Evolutionary conservation across 2,888 invertebrate genomes (phyloP).

Genomic region (Sipha maydis): DNA sequence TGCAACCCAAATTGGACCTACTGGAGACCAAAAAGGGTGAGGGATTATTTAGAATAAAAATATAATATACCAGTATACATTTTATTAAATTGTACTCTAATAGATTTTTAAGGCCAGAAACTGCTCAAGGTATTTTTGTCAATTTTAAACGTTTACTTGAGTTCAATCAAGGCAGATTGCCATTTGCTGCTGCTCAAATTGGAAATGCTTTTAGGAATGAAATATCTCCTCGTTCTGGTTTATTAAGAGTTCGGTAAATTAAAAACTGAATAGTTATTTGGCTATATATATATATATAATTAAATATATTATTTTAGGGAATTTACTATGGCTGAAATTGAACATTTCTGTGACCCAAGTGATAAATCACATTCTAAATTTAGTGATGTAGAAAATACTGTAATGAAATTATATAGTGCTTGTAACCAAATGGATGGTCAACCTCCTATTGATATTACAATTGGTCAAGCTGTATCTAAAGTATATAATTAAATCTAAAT

Average conservation of each 20-base stretch:
- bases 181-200: conserved; percentile 99
- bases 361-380: conserved; percentile 93
- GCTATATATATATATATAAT: not conserved
- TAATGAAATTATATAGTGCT: conserved; percentile 89
- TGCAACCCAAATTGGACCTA: conserved; percentile 96
- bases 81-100: conserved; percentile 51
- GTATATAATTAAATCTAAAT: conserved; percentile 67
- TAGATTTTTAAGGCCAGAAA: conserved; percentile 94
- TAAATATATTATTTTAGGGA: conserved; percentile 74
- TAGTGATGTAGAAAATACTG: conserved; percentile 77
- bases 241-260: conserved; percentile 81
- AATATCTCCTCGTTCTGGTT: conserved; percentile 96
- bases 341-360: conserved; percentile 96
- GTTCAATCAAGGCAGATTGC: conserved; percentile 95
- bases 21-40: conserved; percentile 89
- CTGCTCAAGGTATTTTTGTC: conserved; percentile 99
- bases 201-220: conserved; percentile 99
- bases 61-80: not conserved
- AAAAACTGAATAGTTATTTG: not conserved
- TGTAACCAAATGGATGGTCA: conserved; percentile 98
- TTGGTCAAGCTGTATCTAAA: conserved; percentile 87
- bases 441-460: conserved; percentile 78
- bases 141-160: conserved; percentile 97
- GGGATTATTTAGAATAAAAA: conserved; percentile 53
- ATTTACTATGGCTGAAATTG: conserved; percentile 99